Percentiles rank a stretch among this genome's conserved stretches.
phyloP scores from a whole-genome alignment of 1,140 invertebrate genomes.

The Drosophila insularis region DNA sequence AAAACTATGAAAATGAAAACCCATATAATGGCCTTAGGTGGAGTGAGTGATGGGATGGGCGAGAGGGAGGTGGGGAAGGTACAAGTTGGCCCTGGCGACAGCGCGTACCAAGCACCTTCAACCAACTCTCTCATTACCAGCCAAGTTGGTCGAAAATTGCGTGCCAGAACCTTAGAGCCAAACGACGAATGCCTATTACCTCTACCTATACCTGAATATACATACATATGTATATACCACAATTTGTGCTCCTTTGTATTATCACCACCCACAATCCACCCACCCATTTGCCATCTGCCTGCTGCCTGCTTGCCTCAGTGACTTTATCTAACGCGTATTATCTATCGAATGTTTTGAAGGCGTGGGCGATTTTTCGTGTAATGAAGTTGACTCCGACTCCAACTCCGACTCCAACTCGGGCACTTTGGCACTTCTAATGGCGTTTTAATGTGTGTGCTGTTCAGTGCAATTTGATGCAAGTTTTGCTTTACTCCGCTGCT shows the following conservation, averaged over 20 bases:
- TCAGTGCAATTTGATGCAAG: constrained; percentile 42
- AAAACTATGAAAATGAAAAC: constrained; percentile 70
- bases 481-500: too few relatives aligned
- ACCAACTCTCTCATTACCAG: constrained; percentile 54
- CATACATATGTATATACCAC: too few relatives aligned
- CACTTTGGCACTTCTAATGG: constrained; percentile 50
- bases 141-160: constrained; percentile 49
- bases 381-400: constrained; percentile 62
- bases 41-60: background rate
- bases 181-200: constrained; percentile 22
- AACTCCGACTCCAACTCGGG: constrained; percentile 19
- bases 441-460: constrained; percentile 60
- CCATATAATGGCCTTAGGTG: constrained; percentile 48
- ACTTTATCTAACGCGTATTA: constrained; percentile 37
- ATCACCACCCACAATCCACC: constrained; percentile 19
- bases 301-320: constrained; percentile 23
- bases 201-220: constrained; percentile 12
- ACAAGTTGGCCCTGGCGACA: constrained; percentile 51
- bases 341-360: constrained; percentile 43
- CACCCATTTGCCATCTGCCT: too few relatives aligned
- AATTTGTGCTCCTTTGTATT: constrained; percentile 27
- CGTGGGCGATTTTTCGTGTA: constrained; percentile 61
- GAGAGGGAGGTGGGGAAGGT: background rate
- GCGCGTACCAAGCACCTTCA: constrained; percentile 62
- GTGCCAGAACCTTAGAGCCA: constrained; percentile 38